Conservation (phyloP, 1,140 invertebrate species). For the Philotrypesis tridentata region DNA sequence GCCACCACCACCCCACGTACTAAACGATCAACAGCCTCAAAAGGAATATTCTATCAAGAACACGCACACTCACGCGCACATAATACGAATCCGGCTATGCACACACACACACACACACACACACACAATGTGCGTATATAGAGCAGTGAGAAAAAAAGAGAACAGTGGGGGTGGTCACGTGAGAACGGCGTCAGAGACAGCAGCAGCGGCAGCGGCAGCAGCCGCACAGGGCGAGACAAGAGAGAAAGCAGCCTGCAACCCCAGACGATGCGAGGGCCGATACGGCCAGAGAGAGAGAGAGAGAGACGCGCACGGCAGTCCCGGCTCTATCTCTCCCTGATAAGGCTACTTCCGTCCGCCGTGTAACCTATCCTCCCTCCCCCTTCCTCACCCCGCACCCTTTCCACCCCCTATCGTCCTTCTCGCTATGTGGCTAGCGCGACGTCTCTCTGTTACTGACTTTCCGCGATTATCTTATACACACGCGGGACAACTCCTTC, state of each 20-base stretch:
- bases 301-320: constrained; percentile 29
- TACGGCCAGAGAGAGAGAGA: constrained; percentile 38
- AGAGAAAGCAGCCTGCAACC: constrained; percentile 45
- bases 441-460: constrained; percentile 59
- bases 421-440: constrained; percentile 32
- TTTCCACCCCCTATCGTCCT: constrained; percentile 7
- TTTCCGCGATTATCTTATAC: constrained; percentile 57
- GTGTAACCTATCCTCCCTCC: background rate
- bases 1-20: too few relatives aligned
- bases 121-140: background rate
- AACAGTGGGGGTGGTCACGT: constrained; percentile 26
- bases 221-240: constrained; percentile 34
- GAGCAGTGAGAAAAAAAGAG: constrained; percentile 33
- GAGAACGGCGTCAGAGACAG: background rate
- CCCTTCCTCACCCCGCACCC: background rate
- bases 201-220: too few relatives aligned
- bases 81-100: background rate
- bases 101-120: too few relatives aligned
- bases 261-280: constrained; percentile 64
- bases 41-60: background rate
- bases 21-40: background rate
- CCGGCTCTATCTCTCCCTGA: constrained; percentile 49
- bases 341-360: constrained; percentile 58
- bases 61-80: too few relatives aligned
- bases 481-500: background rate